Conservation (phyloP, 2,888 invertebrate species). For the Tupiocoris notatus region DNA sequence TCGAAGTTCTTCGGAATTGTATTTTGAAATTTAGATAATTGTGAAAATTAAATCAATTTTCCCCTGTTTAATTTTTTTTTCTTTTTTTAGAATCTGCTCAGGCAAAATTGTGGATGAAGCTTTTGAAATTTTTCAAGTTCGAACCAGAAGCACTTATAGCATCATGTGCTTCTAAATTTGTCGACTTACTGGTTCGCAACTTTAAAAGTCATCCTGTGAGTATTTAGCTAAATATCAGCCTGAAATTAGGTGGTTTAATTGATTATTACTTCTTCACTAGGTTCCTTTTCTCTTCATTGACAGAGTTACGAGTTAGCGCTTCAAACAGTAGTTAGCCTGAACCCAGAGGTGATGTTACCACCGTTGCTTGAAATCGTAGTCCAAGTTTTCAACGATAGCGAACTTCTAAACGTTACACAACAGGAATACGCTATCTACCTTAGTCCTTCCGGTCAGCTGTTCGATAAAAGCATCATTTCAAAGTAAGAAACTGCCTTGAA, state of each 20-base stretch:
- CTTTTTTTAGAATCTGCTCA: constrained; percentile 57
- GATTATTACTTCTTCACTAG: not conserved
- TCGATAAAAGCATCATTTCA: constrained; percentile 65
- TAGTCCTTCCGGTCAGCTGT: constrained; percentile 86
- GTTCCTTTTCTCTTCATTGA: constrained; percentile 50
- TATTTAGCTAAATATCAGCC: constrained; percentile 6
- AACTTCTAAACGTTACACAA: constrained; percentile 69
- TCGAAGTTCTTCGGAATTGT: no score
- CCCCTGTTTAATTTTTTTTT: no score
- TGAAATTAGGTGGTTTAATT: not conserved
- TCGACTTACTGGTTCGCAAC: constrained; percentile 64
- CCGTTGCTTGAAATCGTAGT: constrained; percentile 64
- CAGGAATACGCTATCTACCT: constrained; percentile 77
- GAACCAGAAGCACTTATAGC: constrained; percentile 63
- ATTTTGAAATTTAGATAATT: no score
- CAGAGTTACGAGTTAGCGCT: constrained; percentile 70
- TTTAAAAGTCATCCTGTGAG: constrained; percentile 54
- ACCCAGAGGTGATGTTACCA: constrained; percentile 66
- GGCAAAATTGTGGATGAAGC: constrained; percentile 68
- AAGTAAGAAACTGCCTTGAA: constrained; percentile 48
- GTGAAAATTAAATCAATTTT: no score
- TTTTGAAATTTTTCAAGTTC: constrained; percentile 59
- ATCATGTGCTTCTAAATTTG: constrained; percentile 60
- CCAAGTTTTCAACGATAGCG: constrained; percentile 63
- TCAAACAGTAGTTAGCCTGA: constrained; percentile 64